Conservation (phyloP, 2,113 vertebrate genomes). For the Kryptolebias marmoratus region DNA sequence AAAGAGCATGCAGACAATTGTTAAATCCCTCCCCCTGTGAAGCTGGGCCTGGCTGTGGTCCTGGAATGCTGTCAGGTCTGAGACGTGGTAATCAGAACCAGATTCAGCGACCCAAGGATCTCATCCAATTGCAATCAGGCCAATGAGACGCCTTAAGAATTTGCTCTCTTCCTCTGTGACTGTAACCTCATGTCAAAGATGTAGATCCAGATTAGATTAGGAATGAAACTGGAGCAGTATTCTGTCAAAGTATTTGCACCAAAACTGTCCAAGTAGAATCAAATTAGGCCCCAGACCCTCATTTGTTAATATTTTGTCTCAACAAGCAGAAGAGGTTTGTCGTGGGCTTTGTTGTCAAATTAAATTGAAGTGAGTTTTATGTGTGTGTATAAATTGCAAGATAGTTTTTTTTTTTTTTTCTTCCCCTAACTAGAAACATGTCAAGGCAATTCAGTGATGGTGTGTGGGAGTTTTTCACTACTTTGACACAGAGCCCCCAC, state of each 20-base stretch:
- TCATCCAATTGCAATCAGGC: conserved; percentile 55
- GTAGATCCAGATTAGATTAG: conserved; percentile 57
- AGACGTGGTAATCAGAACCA: conserved; percentile 77
- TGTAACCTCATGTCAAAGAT: conserved; percentile 46
- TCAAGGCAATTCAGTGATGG: conserved; percentile 33
- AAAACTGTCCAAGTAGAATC: conserved; percentile 16
- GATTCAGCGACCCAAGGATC: conserved; percentile 42
- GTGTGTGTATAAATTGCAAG: conserved; percentile 6
- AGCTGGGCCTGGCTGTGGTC: conserved; percentile 27
- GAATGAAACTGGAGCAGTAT: conserved; percentile 23
- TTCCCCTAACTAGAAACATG: conserved; percentile 35
- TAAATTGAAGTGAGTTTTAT: conserved; percentile 2
- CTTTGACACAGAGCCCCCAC: conserved; percentile 8
- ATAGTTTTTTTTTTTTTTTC: background rate
- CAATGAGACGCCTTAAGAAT: conserved; percentile 45
- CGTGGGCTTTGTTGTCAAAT: conserved; percentile 48
- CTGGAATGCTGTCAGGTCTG: conserved; percentile 70
- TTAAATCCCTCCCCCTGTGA: conserved; percentile 1
- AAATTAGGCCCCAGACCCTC: conserved; percentile 29
- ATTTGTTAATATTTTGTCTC: conserved; percentile 37
- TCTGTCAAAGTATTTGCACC: conserved; percentile 15
- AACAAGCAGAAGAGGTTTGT: conserved; percentile 23
- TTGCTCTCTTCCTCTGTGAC: conserved; percentile 26
- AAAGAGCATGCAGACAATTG: background rate
- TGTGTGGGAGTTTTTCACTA: conserved; percentile 18